These are phyloP conservation scores for Drosophila suzukii DNA, from an alignment of 1,140 invertebrate genomes.

Conservation along the genomic window DNA sequence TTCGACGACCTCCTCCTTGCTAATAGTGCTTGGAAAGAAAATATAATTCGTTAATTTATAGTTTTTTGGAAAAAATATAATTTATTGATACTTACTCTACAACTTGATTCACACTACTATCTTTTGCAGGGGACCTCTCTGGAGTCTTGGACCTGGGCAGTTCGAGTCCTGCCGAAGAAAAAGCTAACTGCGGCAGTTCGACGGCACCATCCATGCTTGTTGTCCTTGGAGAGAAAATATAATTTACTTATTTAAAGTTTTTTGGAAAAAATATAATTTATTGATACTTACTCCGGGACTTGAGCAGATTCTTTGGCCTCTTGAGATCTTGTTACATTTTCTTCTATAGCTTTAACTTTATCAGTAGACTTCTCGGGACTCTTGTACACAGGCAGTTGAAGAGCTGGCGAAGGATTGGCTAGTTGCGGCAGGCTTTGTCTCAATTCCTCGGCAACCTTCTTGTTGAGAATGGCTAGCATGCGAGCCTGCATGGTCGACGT, in stretches of 20 bases:
- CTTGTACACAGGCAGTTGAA: neutral
- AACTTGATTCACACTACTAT: neutral
- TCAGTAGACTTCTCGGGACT: neutral
- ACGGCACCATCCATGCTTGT: neutral
- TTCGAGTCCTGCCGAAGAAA: neutral
- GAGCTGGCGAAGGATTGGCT: neutral
- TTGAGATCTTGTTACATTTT: neutral
- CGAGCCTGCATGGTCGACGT: neutral
- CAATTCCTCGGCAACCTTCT: neutral
- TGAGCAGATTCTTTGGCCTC: too few species aligned
- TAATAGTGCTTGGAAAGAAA: too few species aligned
- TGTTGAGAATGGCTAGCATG: conserved; percentile 25
- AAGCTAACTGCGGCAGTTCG: neutral
- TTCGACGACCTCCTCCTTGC: too few species aligned
- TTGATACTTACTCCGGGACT: too few species aligned
- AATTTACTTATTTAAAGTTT: too few species aligned
- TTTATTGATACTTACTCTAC: too few species aligned
- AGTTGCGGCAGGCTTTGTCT: neutral
- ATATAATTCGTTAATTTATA: too few species aligned
- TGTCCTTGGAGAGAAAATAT: too few species aligned
- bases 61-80: too few species aligned
- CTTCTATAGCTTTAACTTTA: neutral
- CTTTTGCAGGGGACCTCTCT: neutral
- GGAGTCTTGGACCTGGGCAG: neutral
- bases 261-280: too few species aligned